These are phyloP conservation scores for Falco concolor DNA, from an alignment of 2,797 vertebrate species.

Conservation along the genomic window DNA sequence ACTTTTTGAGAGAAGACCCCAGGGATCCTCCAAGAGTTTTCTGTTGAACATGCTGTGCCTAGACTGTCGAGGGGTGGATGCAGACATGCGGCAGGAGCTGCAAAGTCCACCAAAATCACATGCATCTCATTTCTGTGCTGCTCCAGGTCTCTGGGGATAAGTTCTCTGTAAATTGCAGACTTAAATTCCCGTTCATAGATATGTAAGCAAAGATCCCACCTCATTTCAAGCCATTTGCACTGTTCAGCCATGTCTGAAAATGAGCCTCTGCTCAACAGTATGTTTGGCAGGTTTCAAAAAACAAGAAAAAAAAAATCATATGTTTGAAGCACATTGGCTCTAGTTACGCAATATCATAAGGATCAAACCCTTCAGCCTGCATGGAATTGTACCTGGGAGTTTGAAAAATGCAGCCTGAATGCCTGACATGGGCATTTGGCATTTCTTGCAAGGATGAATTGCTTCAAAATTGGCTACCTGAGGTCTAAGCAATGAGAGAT, in stretches of 20 bases:
- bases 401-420: neutral
- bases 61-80: neutral
- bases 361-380: neutral
- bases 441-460: neutral
- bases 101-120: neutral
- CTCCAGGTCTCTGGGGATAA: neutral
- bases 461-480: slow-evolving; percentile 58
- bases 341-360: neutral
- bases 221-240: neutral
- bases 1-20: neutral
- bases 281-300: neutral
- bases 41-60: neutral
- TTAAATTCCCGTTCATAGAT: neutral
- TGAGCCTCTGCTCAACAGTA: neutral
- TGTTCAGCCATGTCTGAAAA: neutral
- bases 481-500: slow-evolving; percentile 47
- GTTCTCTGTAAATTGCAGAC: neutral
- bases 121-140: neutral
- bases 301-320: neutral
- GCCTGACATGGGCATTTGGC: neutral
- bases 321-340: neutral
- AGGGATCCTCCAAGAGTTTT: rapidly evolving
- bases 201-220: neutral
- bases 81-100: rapidly evolving
- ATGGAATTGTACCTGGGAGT: neutral